phyloP scores from a whole-genome alignment of 2,888 invertebrate species.

The Ichneumoninae sp. region DNA sequence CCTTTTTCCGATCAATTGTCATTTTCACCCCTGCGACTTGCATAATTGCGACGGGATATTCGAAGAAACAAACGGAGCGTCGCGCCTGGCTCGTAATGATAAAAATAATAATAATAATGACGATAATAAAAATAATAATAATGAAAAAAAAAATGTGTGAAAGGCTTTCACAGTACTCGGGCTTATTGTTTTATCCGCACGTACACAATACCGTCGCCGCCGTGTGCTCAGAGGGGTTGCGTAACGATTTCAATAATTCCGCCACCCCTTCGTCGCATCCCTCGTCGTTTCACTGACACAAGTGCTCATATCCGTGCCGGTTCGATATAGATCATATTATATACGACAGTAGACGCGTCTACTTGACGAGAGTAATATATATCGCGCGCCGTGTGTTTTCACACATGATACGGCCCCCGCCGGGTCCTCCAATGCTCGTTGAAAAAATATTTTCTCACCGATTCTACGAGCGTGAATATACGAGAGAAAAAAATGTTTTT shows the following conservation, averaged over 20 bases:
- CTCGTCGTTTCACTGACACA: conserved; percentile 43
- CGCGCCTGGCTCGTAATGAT: not conserved
- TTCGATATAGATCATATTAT: conserved; percentile 26
- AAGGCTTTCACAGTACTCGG: conserved; percentile 13
- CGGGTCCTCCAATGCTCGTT: conserved; percentile 40
- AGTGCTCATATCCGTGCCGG: conserved; percentile 45
- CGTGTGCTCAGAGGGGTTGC: conserved; percentile 46
- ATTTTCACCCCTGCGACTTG: not conserved
- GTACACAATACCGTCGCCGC: conserved; percentile 33
- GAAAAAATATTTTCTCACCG: conserved; percentile 65
- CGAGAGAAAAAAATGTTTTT: not conserved
- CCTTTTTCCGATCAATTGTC: not conserved
- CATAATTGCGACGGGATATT: not conserved
- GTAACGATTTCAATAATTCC: conserved; percentile 63
- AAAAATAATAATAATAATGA: not conserved
- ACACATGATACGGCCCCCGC: not conserved
- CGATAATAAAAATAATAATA: no score
- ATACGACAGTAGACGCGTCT: conserved; percentile 19
- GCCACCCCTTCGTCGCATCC: conserved; percentile 5
- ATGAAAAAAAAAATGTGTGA: not conserved
- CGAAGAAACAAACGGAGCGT: not conserved
- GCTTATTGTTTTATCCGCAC: conserved; percentile 40
- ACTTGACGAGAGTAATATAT: conserved; percentile 32
- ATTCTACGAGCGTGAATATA: conserved; percentile 29
- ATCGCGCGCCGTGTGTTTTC: conserved; percentile 57